These are phyloP conservation scores for Subanguina moxae DNA, from an alignment of 1,140 invertebrate species.

Conservation along the genomic window DNA sequence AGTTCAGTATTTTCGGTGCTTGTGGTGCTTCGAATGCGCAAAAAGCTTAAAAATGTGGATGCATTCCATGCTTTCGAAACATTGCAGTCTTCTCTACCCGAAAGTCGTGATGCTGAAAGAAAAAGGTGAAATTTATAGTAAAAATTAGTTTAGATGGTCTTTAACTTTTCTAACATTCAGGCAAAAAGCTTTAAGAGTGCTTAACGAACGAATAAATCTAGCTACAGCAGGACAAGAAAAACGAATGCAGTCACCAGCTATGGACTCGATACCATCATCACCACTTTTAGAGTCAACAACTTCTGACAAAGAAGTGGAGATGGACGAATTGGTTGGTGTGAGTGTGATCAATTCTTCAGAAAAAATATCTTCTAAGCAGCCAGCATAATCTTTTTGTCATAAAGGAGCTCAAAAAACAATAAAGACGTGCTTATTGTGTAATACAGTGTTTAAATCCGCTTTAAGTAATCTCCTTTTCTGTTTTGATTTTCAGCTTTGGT, in stretches of 20 bases:
- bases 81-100: constrained; percentile 12
- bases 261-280: too few species aligned
- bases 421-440: too few species aligned
- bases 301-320: too few species aligned
- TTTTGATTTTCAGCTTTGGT: too few species aligned
- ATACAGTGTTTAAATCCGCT: too few species aligned
- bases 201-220: constrained; percentile 23
- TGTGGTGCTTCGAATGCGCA: constrained; percentile 6
- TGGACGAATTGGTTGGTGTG: not conserved
- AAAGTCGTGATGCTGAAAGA: constrained; percentile 32
- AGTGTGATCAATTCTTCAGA: not conserved
- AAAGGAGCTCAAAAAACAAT: not conserved
- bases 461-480: too few species aligned
- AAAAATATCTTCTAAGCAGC: not conserved
- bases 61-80: not conserved
- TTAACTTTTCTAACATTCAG: constrained; percentile 22
- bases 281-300: too few species aligned
- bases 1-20: constrained; percentile 9
- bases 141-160: not conserved
- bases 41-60: constrained; percentile 5
- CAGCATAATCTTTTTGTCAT: not conserved
- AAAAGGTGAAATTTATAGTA: constrained; percentile 17
- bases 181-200: constrained; percentile 29
- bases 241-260: not conserved
- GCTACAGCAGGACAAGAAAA: not conserved